These are phyloP conservation scores for Platyrinchus mystaceus DNA, from an alignment of 2,797 vertebrate species.

Conservation along the genomic window DNA sequence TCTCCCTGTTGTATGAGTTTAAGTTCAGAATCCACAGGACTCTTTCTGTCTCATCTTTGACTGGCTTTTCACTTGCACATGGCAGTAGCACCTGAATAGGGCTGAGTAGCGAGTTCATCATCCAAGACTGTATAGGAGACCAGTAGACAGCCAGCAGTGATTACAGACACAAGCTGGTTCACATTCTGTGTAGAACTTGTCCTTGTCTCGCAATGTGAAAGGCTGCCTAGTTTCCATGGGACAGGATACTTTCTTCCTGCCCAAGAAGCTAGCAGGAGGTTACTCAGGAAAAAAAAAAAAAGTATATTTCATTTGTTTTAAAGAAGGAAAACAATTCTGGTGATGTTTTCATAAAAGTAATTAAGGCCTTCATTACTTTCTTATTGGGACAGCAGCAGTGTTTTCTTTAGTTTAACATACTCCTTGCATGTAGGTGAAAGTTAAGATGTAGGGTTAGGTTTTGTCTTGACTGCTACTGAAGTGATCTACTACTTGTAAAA, in stretches of 20 bases:
- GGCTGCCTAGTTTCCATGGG: background rate
- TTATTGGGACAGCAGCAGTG: background rate
- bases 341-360: background rate
- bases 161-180: background rate
- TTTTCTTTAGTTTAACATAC: background rate
- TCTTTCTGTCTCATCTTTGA: background rate
- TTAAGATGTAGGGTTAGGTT: background rate
- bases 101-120: constrained; percentile 21
- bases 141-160: background rate
- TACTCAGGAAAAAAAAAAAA: background rate
- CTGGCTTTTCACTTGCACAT: background rate
- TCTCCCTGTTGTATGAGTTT: background rate
- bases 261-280: background rate
- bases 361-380: background rate
- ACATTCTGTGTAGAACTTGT: background rate
- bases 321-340: background rate
- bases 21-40: background rate
- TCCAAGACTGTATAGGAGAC: background rate
- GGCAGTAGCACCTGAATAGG: background rate
- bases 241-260: background rate
- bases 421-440: background rate
- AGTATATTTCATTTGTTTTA: background rate
- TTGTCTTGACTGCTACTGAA: background rate
- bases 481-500: background rate
- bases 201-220: background rate